Percentiles rank a stretch among this genome's conserved stretches.
Evolutionary conservation across 2,113 vertebrate species (phyloP).

Genomic region (Tachysurus fulvidraco): DNA sequence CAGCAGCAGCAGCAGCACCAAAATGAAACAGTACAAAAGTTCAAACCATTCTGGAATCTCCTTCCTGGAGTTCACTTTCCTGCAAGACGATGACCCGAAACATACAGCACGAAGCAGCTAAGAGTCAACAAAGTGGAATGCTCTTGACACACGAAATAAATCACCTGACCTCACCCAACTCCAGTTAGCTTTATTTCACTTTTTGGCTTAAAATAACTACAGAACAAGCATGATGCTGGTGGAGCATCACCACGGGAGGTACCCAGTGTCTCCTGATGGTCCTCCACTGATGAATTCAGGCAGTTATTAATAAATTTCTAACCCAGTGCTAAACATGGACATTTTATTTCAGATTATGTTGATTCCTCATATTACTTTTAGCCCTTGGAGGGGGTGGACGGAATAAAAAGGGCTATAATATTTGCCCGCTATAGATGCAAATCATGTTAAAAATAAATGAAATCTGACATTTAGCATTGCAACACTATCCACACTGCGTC

Average conservation of each 20-base stretch:
- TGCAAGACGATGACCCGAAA: background rate
- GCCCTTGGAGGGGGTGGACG: background rate
- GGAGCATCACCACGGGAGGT: background rate
- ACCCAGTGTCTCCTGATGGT: background rate
- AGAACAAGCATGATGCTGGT: background rate
- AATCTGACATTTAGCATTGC: background rate
- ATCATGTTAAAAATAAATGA: background rate
- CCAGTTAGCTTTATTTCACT: background rate
- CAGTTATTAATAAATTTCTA: slow-evolving; percentile 12
- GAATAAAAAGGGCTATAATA: background rate
- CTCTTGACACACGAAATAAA: background rate
- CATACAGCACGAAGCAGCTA: background rate
- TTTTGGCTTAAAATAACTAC: background rate
- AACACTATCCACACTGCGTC: background rate
- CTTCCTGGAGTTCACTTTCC: background rate
- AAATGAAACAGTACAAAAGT: slow-evolving; percentile 5
- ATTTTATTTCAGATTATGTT: background rate
- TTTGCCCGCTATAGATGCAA: background rate
- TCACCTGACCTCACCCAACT: background rate
- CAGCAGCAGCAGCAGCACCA: background rate
- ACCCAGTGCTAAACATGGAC: background rate
- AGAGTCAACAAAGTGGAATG: background rate
- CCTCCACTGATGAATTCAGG: background rate
- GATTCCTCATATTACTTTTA: background rate
- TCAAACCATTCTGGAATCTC: background rate